These are phyloP conservation scores for Caenorhabditis sp. DNA, from an alignment of 2,888 invertebrate species.

Conservation along the genomic window DNA sequence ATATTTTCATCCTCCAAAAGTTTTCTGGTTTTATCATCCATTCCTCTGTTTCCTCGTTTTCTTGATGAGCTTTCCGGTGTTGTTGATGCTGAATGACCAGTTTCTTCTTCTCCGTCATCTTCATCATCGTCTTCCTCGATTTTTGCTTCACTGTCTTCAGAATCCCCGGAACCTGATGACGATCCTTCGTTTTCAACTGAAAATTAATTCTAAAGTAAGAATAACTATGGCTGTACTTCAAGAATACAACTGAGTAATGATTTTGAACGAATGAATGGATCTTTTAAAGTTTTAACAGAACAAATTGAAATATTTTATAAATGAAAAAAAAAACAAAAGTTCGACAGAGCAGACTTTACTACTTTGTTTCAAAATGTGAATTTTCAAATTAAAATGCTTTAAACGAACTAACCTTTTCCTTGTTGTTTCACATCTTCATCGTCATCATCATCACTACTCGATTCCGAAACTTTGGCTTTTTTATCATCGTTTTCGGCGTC, in stretches of 20 bases:
- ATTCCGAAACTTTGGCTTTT: slow-evolving; percentile 1
- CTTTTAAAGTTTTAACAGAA: too few relatives aligned
- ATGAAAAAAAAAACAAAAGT: too few relatives aligned
- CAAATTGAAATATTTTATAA: not conserved
- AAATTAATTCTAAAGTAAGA: slow-evolving; percentile 1
- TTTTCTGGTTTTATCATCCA: slow-evolving; percentile 49
- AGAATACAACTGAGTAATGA: too few relatives aligned
- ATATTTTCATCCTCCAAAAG: slow-evolving; percentile 57
- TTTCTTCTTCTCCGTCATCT: slow-evolving; percentile 12
- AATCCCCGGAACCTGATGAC: not conserved
- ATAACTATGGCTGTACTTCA: too few relatives aligned
- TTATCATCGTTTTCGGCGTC: slow-evolving; percentile 35
- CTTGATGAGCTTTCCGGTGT: slow-evolving; percentile 21
- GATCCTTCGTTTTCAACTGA: slow-evolving; percentile 9
- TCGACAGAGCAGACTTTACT: not conserved
- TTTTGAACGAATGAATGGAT: too few relatives aligned
- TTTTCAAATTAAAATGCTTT: slow-evolving; percentile 3
- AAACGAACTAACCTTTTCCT: slow-evolving; percentile 1
- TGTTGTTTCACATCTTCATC: not conserved
- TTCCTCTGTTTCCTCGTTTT: slow-evolving; percentile 20
- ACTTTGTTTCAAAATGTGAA: not conserved
- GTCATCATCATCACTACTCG: not conserved
- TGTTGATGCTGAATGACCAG: slow-evolving; percentile 4
- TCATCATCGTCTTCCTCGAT: slow-evolving; percentile 2
- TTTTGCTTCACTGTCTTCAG: slow-evolving; percentile 2